Base-by-base conservation (phyloP, 2,113 vertebrate genomes). In the Siphamia tubifer region DNA sequence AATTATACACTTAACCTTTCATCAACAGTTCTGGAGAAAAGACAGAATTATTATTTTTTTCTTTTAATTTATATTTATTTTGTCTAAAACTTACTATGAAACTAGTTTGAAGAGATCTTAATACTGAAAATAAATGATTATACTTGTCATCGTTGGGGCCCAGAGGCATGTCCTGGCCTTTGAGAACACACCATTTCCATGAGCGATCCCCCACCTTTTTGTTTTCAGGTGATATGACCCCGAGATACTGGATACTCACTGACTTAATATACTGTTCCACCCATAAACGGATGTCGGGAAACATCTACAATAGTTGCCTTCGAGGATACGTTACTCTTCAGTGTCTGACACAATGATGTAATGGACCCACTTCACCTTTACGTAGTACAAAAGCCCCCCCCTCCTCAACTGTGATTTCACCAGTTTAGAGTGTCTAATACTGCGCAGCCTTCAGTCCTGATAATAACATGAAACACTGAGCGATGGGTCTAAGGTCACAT, bases 171-270 rank as follows among this genome's bases (percentile, higher is more conserved):
- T 69, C 34, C 13, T 42, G 40, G 19, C 47, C 63, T 70, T 70
- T 76, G 8, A 56, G 13, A 65, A 10, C 1, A 2, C 43, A 25
- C 8, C 19, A 30, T 35, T 0, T 9, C 3, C 16, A 17, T n/a
- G 9, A 34, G 31, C 7, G 31, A 34, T 34, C 31, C 27, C 9
- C 17, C 19, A 1, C 4, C n/a, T 51, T 67, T 68, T 66, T 62
- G 39, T 57, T 53, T 40, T 60, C 32, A 74, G 55, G 52, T 67
- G 25, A 47, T 38, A 24, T 63, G 31, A 64, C 32, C 52, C 36
- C 11, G 69, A 11, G 62, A 68, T 23, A 83, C 38, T 57, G 28
- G 64, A 82, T 70, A 73, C 19, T 2, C 11, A 2, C 36, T 81
- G 65, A 77, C 55, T 58, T 31, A 58, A 73, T 58, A 10, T 32